A percentile compares a stretch with the other conserved stretches of the same genome.
Evolutionary conservation across 2,888 invertebrate species (phyloP).

Genomic region (Pachycephus smyrnensis): DNA sequence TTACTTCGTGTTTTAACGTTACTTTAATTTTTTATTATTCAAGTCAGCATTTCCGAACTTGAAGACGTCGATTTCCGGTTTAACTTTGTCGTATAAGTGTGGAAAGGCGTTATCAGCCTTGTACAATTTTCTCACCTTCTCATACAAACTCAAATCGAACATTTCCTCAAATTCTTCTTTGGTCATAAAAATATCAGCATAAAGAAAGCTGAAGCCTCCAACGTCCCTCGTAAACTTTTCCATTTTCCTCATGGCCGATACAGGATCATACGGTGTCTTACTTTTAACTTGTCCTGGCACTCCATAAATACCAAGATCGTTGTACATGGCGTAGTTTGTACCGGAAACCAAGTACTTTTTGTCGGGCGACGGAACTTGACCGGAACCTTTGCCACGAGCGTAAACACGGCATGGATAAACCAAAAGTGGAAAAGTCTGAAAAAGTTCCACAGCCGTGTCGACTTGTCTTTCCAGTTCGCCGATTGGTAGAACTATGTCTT

Average conservation of each 20-base stretch:
- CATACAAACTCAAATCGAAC: constrained; percentile 77
- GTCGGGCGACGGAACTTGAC: constrained; percentile 72
- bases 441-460: constrained; percentile 71
- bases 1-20: not conserved
- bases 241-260: constrained; percentile 76
- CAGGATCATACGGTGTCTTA: constrained; percentile 74
- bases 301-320: constrained; percentile 79
- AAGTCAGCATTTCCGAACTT: constrained; percentile 65
- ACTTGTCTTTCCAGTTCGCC: constrained; percentile 76
- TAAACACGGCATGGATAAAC: constrained; percentile 78
- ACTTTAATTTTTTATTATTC: constrained; percentile 28
- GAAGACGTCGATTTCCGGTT: constrained; percentile 76
- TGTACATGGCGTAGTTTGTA: constrained; percentile 77
- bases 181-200: constrained; percentile 79
- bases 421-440: constrained; percentile 77
- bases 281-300: constrained; percentile 75
- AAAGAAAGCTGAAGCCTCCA: constrained; percentile 77
- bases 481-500: constrained; percentile 78
- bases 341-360: constrained; percentile 73
- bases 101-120: constrained; percentile 74
- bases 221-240: constrained; percentile 77
- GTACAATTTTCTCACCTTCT: constrained; percentile 72
- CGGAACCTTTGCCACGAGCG: constrained; percentile 72
- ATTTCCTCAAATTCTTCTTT: constrained; percentile 75
- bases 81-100: constrained; percentile 76